A percentile compares a stretch with the other conserved stretches of the same genome.
phyloP scores from a whole-genome alignment of 2,113 vertebrate genomes.

The Gavialis gangeticus region DNA sequence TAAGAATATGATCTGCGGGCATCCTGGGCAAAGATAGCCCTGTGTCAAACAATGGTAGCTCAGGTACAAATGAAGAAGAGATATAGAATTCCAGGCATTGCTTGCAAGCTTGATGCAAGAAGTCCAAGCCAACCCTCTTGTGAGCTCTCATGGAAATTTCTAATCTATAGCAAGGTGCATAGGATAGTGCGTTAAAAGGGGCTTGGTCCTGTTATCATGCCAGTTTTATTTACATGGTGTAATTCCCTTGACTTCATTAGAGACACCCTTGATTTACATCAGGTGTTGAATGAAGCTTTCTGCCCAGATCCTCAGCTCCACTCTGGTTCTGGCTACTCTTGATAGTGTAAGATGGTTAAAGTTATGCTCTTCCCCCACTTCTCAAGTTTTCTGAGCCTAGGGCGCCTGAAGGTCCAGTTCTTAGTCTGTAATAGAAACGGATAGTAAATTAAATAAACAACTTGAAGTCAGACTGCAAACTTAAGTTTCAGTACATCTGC shows the following conservation, averaged over 20 bases:
- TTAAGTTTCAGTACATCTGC: not conserved
- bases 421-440: not conserved
- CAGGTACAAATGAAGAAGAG: not conserved
- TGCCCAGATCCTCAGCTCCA: not conserved
- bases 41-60: not conserved
- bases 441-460: not conserved
- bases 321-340: not conserved
- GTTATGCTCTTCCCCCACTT: rapidly evolving
- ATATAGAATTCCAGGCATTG: rapidly evolving
- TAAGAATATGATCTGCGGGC: not conserved
- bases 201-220: not conserved
- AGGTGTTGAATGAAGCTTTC: not conserved
- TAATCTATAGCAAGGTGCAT: not conserved
- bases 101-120: not conserved
- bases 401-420: not conserved
- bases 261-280: not conserved
- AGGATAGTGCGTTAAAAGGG: not conserved
- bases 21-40: not conserved
- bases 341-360: not conserved
- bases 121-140: not conserved
- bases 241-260: not conserved
- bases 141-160: not conserved
- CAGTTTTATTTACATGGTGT: not conserved
- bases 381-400: not conserved
- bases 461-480: not conserved